A percentile compares a stretch with the other conserved stretches of the same genome.
Evolutionary conservation across 2,113 vertebrate genomes (phyloP).

Genomic region (Clarias macrocephalus): DNA sequence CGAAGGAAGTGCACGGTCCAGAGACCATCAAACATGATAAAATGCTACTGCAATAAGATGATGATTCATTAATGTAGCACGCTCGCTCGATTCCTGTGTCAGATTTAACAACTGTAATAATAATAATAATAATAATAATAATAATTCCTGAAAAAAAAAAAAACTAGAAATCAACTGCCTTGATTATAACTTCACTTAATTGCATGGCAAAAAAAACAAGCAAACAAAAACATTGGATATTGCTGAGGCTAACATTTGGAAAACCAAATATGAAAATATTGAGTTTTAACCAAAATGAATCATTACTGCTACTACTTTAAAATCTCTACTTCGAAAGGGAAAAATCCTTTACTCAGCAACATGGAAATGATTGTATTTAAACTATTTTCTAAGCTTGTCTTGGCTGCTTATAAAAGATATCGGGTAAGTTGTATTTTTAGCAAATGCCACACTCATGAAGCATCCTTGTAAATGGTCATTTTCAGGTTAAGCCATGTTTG

Average conservation of each 20-base stretch:
- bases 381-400: background rate
- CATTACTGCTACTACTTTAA: background rate
- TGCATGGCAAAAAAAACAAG: background rate
- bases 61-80: background rate
- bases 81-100: background rate
- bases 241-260: background rate
- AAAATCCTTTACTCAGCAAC: background rate
- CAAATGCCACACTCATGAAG: background rate
- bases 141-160: background rate
- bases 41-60: background rate
- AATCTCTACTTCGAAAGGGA: background rate
- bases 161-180: background rate
- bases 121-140: no score
- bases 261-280: background rate
- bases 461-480: background rate
- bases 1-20: background rate
- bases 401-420: background rate
- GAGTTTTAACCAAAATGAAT: background rate
- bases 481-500: background rate
- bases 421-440: background rate
- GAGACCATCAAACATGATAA: slow-evolving; percentile 7
- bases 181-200: background rate
- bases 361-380: background rate
- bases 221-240: background rate
- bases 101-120: background rate